A percentile compares a stretch with the other conserved stretches of the same genome.
phyloP scores from a whole-genome alignment of 2,888 invertebrate genomes.

The Itoplectis maculator region DNA sequence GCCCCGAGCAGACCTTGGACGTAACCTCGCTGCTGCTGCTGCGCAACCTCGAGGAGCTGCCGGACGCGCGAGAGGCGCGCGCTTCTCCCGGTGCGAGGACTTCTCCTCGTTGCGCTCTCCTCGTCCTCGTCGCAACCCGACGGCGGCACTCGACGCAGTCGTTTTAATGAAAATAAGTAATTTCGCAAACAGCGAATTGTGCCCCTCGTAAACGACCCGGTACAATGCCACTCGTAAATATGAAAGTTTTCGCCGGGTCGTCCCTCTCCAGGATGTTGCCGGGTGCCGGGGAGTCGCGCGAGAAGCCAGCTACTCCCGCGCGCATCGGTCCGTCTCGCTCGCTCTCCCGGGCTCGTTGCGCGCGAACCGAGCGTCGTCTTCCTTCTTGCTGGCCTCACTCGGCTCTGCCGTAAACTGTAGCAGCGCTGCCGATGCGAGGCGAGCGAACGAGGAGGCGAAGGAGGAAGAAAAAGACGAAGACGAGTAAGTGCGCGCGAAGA shows the following conservation, averaged over 20 bases:
- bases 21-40: conserved; percentile 41
- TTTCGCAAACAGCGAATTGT: conserved; percentile 81
- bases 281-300: conserved; percentile 30
- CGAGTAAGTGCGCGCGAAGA: conserved; percentile 60
- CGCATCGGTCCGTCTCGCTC: conserved; percentile 27
- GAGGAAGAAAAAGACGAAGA: conserved; percentile 25
- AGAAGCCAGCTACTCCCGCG: conserved; percentile 45
- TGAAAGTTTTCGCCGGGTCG: conserved; percentile 75
- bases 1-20: conserved; percentile 38
- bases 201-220: conserved; percentile 78
- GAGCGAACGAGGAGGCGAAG: conserved; percentile 18
- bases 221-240: conserved; percentile 80
- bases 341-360: conserved; percentile 53
- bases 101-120: conserved; percentile 13
- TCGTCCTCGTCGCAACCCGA: conserved; percentile 21
- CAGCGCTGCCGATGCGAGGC: conserved; percentile 54
- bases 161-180: conserved; percentile 83
- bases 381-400: conserved; percentile 35
- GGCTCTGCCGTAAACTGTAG: conserved; percentile 66
- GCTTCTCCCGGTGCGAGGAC: too few species aligned
- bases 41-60: conserved; percentile 28
- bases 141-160: conserved; percentile 63
- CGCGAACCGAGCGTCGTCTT: conserved; percentile 45
- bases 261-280: conserved; percentile 54
- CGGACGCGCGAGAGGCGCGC: too few species aligned